Base-by-base conservation (phyloP, 2,113 vertebrate genomes). In the Xenopus borealis region DNA sequence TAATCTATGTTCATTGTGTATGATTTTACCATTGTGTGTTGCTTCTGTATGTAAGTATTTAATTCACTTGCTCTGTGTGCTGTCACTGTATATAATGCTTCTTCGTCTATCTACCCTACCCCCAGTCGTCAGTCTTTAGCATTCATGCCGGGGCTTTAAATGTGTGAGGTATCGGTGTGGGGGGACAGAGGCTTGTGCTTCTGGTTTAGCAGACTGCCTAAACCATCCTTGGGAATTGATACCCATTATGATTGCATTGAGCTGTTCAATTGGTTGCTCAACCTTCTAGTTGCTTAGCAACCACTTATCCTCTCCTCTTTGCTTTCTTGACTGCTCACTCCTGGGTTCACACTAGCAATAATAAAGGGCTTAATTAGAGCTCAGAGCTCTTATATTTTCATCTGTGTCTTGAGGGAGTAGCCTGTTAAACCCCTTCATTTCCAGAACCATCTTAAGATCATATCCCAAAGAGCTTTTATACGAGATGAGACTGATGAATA, bases 261-360 rank as follows among this genome's bases (percentile, higher is more conserved):
- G 80, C 78, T 66, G 66, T 58, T 81, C 72, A 0, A 85, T 80
- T 80, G 81, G 87, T 80, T 84, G 72, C 71, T 80, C 83, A 80
- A 83, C 72, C 78, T 84, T 79, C 82, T 79, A 79, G 88, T 90
- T 91, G 91, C 88, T 88, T 89, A 91, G 88, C 86, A 89, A 89
- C 90, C 73, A 23, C 64, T 47, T 61, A 59, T 61, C 72, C 23
- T 82, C 46, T 74, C 70, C 55, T 50, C 79, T 79, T 81, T 77
- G 70, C 75, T 79, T 57, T 53, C 80, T 78, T 80, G 76, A 75
- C 72, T 78, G 11, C 79, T 81, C 69, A 74, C 71, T 76, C 82
- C 75, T 69, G 23, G 46, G 44, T 68, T 69, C 58, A 53, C 66
- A 63, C 73, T 23, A 63, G 57, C 16, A 55, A 62, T 69, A 76